A percentile compares a stretch with the other conserved stretches of the same genome.
These are phyloP conservation scores for Phenganax marumi DNA, from an alignment of 92 coral and sea anemone species.

Conservation along the genomic window DNA sequence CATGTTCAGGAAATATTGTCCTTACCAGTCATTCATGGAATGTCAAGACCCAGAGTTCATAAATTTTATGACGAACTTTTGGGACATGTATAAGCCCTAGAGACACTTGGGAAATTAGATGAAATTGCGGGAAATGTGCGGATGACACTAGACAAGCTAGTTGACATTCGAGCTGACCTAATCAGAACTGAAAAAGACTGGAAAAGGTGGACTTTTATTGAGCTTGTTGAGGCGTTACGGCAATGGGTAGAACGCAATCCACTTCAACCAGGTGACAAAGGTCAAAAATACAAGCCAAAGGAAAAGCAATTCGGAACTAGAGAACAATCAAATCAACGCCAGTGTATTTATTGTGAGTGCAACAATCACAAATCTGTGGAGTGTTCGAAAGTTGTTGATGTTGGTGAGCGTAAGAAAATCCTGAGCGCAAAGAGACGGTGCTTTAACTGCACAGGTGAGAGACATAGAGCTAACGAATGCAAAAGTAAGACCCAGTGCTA, in stretches of 20 bases:
- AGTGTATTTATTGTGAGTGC: neutral
- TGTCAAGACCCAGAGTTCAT: neutral
- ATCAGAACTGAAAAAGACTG: neutral
- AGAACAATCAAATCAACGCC: constrained; percentile 8
- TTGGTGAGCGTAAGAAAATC: constrained; percentile 11
- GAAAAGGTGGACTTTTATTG: neutral
- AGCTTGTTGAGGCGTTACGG: constrained; percentile 5
- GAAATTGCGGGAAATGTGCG: neutral
- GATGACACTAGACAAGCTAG: neutral
- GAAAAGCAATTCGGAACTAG: neutral
- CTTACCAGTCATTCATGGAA: neutral
- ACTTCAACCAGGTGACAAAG: no score
- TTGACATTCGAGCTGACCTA: neutral
- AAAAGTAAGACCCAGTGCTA: neutral
- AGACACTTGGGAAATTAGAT: neutral
- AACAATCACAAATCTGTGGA: neutral
- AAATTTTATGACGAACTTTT: neutral
- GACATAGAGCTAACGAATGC: constrained; percentile 27
- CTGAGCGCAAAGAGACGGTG: constrained; percentile 16
- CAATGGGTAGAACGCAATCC: constrained; percentile 12
- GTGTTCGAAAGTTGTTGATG: neutral
- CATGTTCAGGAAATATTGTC: constrained; percentile 16
- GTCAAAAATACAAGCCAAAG: no score
- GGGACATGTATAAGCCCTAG: neutral
- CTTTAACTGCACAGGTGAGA: constrained; percentile 9